Evolutionary conservation across 2,888 invertebrate genomes (phyloP).

Genomic region (Eupithecia dodoneata): DNA sequence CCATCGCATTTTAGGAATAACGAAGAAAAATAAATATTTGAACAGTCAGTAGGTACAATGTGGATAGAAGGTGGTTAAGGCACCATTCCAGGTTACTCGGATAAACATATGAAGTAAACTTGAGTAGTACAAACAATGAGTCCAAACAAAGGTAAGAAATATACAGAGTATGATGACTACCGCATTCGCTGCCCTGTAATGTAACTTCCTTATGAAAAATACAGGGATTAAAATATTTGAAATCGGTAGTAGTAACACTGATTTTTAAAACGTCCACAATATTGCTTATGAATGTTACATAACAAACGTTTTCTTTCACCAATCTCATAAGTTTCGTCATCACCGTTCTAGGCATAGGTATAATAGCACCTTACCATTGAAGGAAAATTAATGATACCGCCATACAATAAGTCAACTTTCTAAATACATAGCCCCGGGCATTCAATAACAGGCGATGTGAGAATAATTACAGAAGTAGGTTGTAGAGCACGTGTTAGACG

Average conservation of each 20-base stretch:
- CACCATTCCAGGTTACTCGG: not conserved
- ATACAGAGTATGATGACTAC: not conserved
- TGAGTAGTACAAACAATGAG: not conserved
- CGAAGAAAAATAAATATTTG: conserved; percentile 14
- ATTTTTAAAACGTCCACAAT: not conserved
- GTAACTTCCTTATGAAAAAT: not conserved
- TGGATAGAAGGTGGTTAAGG: not conserved
- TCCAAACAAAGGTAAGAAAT: not conserved
- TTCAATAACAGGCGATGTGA: conserved; percentile 36
- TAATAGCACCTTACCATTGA: conserved; percentile 30
- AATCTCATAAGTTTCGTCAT: conserved; percentile 24
- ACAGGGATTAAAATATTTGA: not conserved
- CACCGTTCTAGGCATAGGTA: conserved; percentile 12
- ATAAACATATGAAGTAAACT: conserved; percentile 9
- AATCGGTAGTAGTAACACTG: not conserved
- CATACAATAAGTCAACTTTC: conserved; percentile 37
- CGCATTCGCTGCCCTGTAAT: too few species aligned
- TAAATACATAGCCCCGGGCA: conserved; percentile 36
- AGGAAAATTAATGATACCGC: conserved; percentile 36
- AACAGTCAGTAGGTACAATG: not conserved
- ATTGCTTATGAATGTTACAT: conserved; percentile 9
- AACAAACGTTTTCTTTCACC: conserved; percentile 12
- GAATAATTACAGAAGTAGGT: conserved; percentile 32
- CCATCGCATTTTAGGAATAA: not conserved
- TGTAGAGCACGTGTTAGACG: conserved; percentile 13